phyloP scores from a whole-genome alignment of 2,888 invertebrate species.

The Hirtodrosophila trivittata region DNA sequence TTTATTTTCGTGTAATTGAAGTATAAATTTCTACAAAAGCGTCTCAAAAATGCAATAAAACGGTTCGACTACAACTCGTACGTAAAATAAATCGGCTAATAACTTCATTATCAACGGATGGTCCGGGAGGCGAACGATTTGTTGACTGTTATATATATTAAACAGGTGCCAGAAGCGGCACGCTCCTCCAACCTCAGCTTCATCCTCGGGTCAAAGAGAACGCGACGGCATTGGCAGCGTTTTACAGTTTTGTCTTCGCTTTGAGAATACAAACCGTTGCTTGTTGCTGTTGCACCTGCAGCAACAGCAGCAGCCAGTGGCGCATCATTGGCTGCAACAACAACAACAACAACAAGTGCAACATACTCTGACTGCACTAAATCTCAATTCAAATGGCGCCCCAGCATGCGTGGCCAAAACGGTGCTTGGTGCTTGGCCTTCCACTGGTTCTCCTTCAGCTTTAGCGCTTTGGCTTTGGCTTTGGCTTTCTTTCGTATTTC shows the following conservation, averaged over 20 bases:
- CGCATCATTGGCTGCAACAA: conserved; percentile 61
- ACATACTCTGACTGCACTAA: conserved; percentile 76
- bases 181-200: conserved; percentile 8
- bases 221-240: conserved; percentile 46
- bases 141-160: conserved; percentile 63
- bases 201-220: conserved; percentile 46
- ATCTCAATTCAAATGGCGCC: conserved; percentile 83
- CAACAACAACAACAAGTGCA: conserved; percentile 51
- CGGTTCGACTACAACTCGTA: conserved; percentile 5
- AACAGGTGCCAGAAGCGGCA: conserved; percentile 45
- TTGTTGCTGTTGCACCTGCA: conserved; percentile 49
- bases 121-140: conserved; percentile 47
- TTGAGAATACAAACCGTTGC: conserved; percentile 51
- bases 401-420: conserved; percentile 79
- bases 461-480: conserved; percentile 19
- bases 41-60: not conserved
- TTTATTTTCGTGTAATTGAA: no score
- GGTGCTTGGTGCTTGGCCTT: conserved; percentile 59
- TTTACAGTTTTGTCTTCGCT: conserved; percentile 73
- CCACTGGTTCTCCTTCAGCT: conserved; percentile 70
- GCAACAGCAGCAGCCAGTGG: conserved; percentile 56
- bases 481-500: conserved; percentile 36
- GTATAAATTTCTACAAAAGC: no score
- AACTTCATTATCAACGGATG: conserved; percentile 65
- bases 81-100: conserved; percentile 63